Conservation (phyloP, 2,888 invertebrate species). For the Acleris holmiana region DNA sequence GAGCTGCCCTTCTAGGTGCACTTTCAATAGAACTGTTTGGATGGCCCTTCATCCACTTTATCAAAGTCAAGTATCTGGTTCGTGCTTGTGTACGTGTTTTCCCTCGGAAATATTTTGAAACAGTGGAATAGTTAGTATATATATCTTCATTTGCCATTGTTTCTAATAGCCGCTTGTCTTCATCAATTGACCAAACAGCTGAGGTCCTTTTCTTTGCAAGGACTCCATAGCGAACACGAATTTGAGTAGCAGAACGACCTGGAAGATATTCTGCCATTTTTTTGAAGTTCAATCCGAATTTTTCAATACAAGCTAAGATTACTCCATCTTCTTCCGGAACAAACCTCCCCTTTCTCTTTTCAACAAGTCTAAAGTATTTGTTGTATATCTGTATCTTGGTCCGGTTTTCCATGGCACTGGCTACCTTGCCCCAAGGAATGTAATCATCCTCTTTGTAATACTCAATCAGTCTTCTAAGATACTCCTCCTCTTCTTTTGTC, state of each 20-base stretch:
- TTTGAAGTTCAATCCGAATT: slow-evolving; percentile 86
- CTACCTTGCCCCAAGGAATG: slow-evolving; percentile 90
- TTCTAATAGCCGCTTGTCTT: slow-evolving; percentile 85
- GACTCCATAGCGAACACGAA: slow-evolving; percentile 85
- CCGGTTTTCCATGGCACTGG: slow-evolving; percentile 85
- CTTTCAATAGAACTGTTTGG: slow-evolving; percentile 50
- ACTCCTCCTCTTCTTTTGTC: slow-evolving; percentile 87
- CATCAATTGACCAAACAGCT: slow-evolving; percentile 84
- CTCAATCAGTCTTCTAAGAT: slow-evolving; percentile 86
- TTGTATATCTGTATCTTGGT: slow-evolving; percentile 88
- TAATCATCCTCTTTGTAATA: slow-evolving; percentile 85
- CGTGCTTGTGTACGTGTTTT: slow-evolving; percentile 81
- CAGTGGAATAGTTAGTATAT: slow-evolving; percentile 61
- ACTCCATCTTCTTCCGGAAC: slow-evolving; percentile 87
- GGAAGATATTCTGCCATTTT: slow-evolving; percentile 85
- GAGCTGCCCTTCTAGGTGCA: slow-evolving; percentile 52
- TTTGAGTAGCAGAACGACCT: slow-evolving; percentile 85
- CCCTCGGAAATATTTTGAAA: slow-evolving; percentile 72
- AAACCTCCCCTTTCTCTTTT: slow-evolving; percentile 85
- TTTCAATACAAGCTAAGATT: slow-evolving; percentile 84
- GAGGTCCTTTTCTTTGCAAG: slow-evolving; percentile 71
- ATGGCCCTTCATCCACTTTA: slow-evolving; percentile 64
- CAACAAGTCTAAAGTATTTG: slow-evolving; percentile 71
- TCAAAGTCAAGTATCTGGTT: slow-evolving; percentile 76
- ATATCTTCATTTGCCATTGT: slow-evolving; percentile 78